Evolutionary conservation across 2,888 invertebrate species (phyloP).

Genomic region (Zygaena filipendulae): DNA sequence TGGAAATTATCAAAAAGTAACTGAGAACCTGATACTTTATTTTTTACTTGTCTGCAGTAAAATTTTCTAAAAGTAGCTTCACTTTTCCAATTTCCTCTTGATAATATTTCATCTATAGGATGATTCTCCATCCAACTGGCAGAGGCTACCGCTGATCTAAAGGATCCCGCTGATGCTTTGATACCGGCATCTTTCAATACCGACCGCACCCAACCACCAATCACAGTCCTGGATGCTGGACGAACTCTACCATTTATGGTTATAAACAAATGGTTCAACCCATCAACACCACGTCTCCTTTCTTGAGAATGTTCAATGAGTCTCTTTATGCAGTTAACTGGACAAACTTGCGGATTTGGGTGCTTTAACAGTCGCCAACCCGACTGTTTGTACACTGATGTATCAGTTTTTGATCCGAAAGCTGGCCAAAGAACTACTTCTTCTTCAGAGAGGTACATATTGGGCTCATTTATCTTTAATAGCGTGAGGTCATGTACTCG

Average conservation of each 20-base stretch:
- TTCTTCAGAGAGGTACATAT: background rate
- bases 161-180: constrained; percentile 2
- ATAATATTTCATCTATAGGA: constrained; percentile 4
- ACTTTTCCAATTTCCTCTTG: constrained; percentile 6
- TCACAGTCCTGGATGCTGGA: constrained; percentile 3
- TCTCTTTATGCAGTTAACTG: background rate
- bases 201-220: constrained; percentile 2
- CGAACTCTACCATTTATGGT: background rate
- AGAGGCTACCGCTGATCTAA: constrained; percentile 6
- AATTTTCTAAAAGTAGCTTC: constrained; percentile 8
- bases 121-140: constrained; percentile 4
- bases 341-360: too few species aligned
- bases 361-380: constrained; percentile 3
- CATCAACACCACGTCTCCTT: background rate
- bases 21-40: too few species aligned
- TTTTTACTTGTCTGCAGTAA: constrained; percentile 2
- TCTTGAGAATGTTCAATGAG: background rate
- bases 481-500: constrained; percentile 12
- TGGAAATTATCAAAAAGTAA: too few species aligned
- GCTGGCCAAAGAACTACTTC: background rate
- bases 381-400: constrained; percentile 1
- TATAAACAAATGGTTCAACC: constrained; percentile 3
- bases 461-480: constrained; percentile 3
- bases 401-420: constrained; percentile 7
- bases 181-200: constrained; percentile 5